Percentiles rank a stretch among this genome's conserved stretches.
These are phyloP conservation scores for Melieria crassipennis DNA, from an alignment of 2,888 invertebrate species.

Conservation along the genomic window DNA sequence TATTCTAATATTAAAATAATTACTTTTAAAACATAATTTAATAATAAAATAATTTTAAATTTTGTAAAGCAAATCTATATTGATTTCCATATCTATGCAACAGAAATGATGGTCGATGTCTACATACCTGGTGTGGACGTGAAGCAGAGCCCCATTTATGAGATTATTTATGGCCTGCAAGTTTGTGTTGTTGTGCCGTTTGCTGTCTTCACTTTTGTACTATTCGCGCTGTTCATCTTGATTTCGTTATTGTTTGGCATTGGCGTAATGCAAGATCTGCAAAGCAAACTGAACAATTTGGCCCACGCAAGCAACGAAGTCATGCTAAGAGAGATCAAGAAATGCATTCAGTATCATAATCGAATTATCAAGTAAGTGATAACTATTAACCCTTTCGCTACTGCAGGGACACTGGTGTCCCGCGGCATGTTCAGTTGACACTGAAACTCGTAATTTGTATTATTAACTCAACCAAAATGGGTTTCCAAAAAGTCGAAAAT, in stretches of 20 bases:
- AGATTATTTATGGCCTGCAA: slow-evolving; percentile 43
- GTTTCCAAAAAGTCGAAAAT: too few relatives aligned
- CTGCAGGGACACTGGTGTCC: too few relatives aligned
- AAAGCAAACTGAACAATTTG: slow-evolving; percentile 40
- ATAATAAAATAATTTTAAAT: too few relatives aligned
- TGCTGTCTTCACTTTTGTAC: slow-evolving; percentile 41
- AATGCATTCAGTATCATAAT: slow-evolving; percentile 44
- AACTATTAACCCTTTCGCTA: too few relatives aligned
- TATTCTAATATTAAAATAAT: too few relatives aligned
- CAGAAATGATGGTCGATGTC: slow-evolving; percentile 41
- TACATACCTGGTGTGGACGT: slow-evolving; percentile 38
- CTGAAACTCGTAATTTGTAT: too few relatives aligned
- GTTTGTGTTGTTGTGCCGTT: slow-evolving; percentile 36
- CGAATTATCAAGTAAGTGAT: slow-evolving; percentile 45
- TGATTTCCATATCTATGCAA: background rate
- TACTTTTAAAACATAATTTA: too few relatives aligned
- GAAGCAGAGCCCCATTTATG: slow-evolving; percentile 43
- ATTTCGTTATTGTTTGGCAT: slow-evolving; percentile 47
- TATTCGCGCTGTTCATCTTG: slow-evolving; percentile 46
- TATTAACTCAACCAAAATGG: too few relatives aligned
- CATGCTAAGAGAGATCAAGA: slow-evolving; percentile 37
- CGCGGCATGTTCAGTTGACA: too few relatives aligned
- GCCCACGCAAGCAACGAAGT: slow-evolving; percentile 17
- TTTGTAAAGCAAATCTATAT: background rate
- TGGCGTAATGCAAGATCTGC: slow-evolving; percentile 42